These are phyloP conservation scores for Girardia tigrina DNA, from an alignment of 2,888 invertebrate genomes.

Conservation along the genomic window DNA sequence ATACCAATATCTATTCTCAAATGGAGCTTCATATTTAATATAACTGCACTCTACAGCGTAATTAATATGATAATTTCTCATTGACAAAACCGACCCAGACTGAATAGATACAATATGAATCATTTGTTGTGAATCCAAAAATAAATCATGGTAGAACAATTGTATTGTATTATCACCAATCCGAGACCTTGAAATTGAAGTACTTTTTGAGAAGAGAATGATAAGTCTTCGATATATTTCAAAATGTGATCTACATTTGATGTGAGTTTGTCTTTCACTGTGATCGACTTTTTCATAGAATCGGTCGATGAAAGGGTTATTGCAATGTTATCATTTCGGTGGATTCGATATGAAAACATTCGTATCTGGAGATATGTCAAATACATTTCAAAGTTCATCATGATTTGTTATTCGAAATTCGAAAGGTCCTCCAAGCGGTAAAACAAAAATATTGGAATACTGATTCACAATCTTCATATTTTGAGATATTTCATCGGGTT, in stretches of 20 bases:
- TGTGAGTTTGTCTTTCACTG: background rate
- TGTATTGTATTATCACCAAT: background rate
- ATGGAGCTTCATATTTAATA: background rate
- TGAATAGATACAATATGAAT: background rate
- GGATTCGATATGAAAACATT: background rate
- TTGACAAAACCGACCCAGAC: conserved; percentile 1
- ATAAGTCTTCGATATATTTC: background rate
- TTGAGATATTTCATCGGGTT: too few species aligned
- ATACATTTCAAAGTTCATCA: too few species aligned
- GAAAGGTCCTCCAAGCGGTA: too few species aligned
- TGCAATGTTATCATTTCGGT: background rate
- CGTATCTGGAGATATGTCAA: too few species aligned
- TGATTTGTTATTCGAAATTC: too few species aligned
- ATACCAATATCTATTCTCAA: background rate
- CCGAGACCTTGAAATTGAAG: background rate
- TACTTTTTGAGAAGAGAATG: background rate
- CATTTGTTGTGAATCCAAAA: background rate
- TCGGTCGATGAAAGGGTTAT: background rate
- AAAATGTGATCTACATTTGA: background rate
- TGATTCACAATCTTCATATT: too few species aligned
- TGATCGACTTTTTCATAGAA: background rate
- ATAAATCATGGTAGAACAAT: background rate
- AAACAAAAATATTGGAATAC: too few species aligned
- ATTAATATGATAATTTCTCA: background rate
- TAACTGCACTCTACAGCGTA: background rate